Evolutionary conservation across 2,797 vertebrate genomes (phyloP).

Genomic region (Mormyrops attenuatus): DNA sequence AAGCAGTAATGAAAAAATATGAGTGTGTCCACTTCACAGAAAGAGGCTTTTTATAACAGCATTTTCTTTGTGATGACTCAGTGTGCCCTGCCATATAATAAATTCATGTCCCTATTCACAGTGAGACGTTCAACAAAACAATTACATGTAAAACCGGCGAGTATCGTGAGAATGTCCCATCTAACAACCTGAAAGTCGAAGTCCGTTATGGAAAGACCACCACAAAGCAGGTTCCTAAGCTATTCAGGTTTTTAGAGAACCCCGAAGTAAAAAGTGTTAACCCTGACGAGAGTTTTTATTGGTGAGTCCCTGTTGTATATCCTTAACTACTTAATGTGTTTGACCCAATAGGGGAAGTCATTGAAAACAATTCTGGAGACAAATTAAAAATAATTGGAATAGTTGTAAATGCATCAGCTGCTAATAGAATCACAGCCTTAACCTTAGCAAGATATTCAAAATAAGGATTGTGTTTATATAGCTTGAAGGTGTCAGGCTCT

Average conservation of each 20-base stretch:
- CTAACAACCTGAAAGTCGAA: conserved; percentile 41
- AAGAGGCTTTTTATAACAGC: neutral
- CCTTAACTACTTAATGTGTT: neutral
- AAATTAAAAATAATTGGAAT: neutral
- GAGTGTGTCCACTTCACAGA: conserved; percentile 15
- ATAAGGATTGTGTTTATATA: neutral
- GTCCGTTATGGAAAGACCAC: conserved; percentile 60
- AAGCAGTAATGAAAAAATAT: conserved; percentile 5
- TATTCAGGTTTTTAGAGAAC: conserved; percentile 61
- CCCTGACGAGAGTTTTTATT: conserved; percentile 61
- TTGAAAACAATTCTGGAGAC: neutral
- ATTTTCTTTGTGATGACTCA: neutral
- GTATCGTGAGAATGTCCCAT: conserved; percentile 57
- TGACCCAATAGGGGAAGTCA: neutral
- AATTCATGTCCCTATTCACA: conserved; percentile 45
- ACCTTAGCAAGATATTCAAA: neutral
- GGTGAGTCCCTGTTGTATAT: conserved; percentile 48
- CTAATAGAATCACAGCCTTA: neutral
- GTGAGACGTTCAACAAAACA: conserved; percentile 53
- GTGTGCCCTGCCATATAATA: conserved; percentile 25
- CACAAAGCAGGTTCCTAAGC: conserved; percentile 32
- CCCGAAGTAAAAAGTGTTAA: conserved; percentile 52
- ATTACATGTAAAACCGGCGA: conserved; percentile 62
- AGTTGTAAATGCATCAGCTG: neutral
- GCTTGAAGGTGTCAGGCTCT: conserved; percentile 14